These are phyloP conservation scores for Tachystola acroxantha DNA, from an alignment of 2,888 invertebrate genomes.

Conservation along the genomic window DNA sequence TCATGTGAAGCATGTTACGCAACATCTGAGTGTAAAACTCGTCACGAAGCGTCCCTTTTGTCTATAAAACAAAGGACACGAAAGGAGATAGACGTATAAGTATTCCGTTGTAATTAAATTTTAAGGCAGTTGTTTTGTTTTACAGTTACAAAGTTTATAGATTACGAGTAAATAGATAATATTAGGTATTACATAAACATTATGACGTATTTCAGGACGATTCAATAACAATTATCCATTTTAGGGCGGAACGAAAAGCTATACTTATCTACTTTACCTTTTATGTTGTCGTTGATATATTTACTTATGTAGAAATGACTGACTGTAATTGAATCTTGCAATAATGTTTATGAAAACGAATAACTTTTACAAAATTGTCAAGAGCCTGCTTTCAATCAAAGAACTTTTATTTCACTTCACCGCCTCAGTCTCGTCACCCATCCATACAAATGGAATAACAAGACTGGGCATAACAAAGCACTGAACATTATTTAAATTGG, in stretches of 20 bases:
- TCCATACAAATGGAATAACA: constrained; percentile 22
- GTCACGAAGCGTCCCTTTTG: constrained; percentile 26
- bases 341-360: neutral
- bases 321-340: no score
- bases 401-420: constrained; percentile 7
- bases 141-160: constrained; percentile 2
- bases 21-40: constrained; percentile 15
- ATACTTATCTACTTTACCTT: no score
- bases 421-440: constrained; percentile 19
- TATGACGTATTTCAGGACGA: no score
- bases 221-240: no score
- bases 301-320: no score
- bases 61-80: constrained; percentile 33
- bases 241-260: no score
- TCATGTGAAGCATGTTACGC: neutral
- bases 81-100: constrained; percentile 33
- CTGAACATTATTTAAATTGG: constrained; percentile 45
- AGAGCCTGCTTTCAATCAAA: constrained; percentile 3
- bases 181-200: no score
- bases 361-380: no score
- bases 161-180: neutral
- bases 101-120: constrained; percentile 41
- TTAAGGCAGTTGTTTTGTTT: constrained; percentile 27
- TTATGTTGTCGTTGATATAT: no score
- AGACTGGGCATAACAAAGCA: constrained; percentile 21